Evolutionary conservation across 2,797 vertebrate genomes (phyloP).

Genomic region (Eurystomus glaucurus): DNA sequence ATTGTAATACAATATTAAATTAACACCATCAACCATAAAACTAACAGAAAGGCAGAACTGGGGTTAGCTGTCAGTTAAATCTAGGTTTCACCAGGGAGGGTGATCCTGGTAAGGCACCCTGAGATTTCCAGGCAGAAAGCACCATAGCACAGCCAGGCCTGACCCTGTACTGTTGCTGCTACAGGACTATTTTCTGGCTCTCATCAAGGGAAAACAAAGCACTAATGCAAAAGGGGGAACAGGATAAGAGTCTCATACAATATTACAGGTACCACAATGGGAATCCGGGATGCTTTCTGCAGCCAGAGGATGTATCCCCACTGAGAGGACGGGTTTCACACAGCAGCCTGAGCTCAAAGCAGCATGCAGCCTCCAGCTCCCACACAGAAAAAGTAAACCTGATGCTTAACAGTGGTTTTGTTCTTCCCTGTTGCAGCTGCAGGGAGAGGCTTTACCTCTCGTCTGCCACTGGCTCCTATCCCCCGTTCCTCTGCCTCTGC

Average conservation of each 20-base stretch:
- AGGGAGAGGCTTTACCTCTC: neutral
- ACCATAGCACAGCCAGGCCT: neutral
- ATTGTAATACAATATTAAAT: neutral
- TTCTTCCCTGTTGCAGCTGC: neutral
- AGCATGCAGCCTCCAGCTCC: rapidly evolving
- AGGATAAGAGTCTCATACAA: neutral
- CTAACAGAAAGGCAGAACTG: neutral
- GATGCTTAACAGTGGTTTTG: neutral
- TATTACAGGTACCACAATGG: rapidly evolving
- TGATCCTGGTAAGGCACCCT: neutral
- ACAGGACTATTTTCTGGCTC: neutral
- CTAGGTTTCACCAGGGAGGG: neutral
- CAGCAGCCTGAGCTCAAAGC: neutral
- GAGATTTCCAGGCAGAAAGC: neutral
- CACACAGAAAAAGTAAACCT: neutral
- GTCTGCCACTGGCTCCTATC: neutral
- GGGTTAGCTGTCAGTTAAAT: neutral
- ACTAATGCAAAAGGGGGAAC: neutral
- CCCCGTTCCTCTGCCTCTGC: rapidly evolving
- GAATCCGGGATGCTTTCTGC: neutral
- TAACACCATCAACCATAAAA: neutral
- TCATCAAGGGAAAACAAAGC: neutral
- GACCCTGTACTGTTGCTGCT: rapidly evolving
- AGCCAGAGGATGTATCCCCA: rapidly evolving
- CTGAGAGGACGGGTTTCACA: neutral